These are phyloP conservation scores for Epistrophella euchroma DNA, from an alignment of 2,888 invertebrate genomes.

Conservation along the genomic window DNA sequence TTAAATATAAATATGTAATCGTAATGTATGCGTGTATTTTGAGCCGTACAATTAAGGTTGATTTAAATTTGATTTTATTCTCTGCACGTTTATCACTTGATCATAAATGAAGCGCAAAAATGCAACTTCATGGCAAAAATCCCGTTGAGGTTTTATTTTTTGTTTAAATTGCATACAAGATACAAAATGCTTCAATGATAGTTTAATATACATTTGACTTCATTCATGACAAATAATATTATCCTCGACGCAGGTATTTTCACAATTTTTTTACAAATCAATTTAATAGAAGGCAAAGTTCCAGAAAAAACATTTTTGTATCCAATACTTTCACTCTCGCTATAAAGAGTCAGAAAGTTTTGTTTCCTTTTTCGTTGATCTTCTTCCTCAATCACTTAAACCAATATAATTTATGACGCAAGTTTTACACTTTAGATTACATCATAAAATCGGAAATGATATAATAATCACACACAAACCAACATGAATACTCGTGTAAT, in stretches of 20 bases:
- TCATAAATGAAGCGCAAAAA: conserved; percentile 40
- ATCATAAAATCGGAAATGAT: conserved; percentile 15
- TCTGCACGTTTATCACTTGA: conserved; percentile 39
- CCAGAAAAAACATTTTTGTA: background rate
- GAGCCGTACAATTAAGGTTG: background rate
- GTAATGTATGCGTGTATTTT: no score
- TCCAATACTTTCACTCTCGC: background rate
- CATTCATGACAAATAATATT: conserved; percentile 9
- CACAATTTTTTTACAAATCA: conserved; percentile 6
- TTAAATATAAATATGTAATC: no score
- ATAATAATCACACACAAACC: background rate
- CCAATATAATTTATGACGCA: background rate
- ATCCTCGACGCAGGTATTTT: background rate
- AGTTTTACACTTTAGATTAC: conserved; percentile 9
- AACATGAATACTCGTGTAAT: background rate
- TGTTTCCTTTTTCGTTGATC: conserved; percentile 5
- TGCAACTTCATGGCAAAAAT: conserved; percentile 36
- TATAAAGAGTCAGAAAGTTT: background rate
- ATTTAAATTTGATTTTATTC: conserved; percentile 36
- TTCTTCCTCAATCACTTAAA: conserved; percentile 19
- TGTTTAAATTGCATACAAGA: background rate
- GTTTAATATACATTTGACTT: background rate
- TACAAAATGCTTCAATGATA: background rate
- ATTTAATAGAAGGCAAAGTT: background rate
- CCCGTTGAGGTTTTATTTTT: conserved; percentile 8